phyloP scores from a whole-genome alignment of 1,140 invertebrate genomes.

The Psix sp. region DNA sequence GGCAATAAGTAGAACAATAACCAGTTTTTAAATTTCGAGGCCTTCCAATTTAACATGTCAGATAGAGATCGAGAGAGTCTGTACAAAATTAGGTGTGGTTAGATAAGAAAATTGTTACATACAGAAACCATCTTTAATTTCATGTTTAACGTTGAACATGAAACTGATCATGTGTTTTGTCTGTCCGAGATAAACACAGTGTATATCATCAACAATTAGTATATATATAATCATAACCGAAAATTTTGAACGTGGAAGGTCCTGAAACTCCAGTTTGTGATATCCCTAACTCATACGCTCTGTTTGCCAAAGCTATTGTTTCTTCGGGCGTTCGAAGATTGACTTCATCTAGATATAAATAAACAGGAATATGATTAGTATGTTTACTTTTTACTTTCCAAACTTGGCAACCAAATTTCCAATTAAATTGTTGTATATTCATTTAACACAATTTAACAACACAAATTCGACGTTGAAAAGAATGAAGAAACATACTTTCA shows the following conservation, averaged over 20 bases:
- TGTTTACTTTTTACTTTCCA: not conserved
- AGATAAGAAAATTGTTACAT: not conserved
- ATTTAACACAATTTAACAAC: too few species aligned
- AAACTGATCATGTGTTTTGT: not conserved
- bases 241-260: not conserved
- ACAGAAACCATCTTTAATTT: not conserved
- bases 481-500: too few species aligned
- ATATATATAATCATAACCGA: not conserved
- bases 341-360: not conserved
- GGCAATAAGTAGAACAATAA: not conserved
- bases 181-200: not conserved
- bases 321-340: not conserved
- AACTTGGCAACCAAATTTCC: too few species aligned
- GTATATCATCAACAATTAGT: constrained; percentile 1
- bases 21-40: not conserved
- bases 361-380: not conserved
- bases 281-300: not conserved
- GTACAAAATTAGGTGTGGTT: not conserved
- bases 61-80: not conserved
- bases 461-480: too few species aligned
- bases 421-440: too few species aligned
- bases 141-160: not conserved
- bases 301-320: not conserved
- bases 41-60: not conserved
- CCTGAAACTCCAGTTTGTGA: not conserved